These are phyloP conservation scores for Tipula helvola DNA, from an alignment of 2,888 invertebrate species.

Conservation along the genomic window DNA sequence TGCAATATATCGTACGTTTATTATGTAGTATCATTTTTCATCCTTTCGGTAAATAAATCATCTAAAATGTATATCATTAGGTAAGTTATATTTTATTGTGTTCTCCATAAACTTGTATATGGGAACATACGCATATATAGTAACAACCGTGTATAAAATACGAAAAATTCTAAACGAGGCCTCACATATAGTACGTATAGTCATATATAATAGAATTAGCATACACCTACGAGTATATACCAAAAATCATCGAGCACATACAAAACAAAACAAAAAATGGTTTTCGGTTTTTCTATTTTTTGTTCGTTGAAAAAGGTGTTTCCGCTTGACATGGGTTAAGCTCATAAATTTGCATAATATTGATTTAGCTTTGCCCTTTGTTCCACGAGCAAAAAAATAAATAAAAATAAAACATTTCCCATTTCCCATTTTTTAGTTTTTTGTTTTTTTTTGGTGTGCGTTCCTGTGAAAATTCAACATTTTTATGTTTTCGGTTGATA, in stretches of 20 bases:
- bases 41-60: background rate
- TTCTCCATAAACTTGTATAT: background rate
- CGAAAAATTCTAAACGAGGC: background rate
- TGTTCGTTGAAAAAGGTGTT: background rate
- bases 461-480: background rate
- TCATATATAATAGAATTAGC: background rate
- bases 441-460: background rate
- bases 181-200: background rate
- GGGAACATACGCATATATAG: background rate
- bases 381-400: background rate
- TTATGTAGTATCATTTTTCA: background rate
- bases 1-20: background rate
- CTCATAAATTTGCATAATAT: constrained; percentile 4
- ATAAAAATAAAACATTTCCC: background rate
- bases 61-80: background rate
- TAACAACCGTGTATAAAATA: background rate
- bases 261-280: background rate
- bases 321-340: constrained; percentile 4
- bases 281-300: background rate
- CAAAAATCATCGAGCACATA: background rate
- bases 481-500: background rate
- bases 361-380: background rate
- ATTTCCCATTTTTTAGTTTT: no score
- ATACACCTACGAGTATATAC: background rate
- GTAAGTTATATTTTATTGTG: background rate